Evolutionary conservation across 2,888 invertebrate genomes (phyloP), one percentile per base, ranked within the genome.

Genomic region (Troides oblongomaculatus): DNA sequence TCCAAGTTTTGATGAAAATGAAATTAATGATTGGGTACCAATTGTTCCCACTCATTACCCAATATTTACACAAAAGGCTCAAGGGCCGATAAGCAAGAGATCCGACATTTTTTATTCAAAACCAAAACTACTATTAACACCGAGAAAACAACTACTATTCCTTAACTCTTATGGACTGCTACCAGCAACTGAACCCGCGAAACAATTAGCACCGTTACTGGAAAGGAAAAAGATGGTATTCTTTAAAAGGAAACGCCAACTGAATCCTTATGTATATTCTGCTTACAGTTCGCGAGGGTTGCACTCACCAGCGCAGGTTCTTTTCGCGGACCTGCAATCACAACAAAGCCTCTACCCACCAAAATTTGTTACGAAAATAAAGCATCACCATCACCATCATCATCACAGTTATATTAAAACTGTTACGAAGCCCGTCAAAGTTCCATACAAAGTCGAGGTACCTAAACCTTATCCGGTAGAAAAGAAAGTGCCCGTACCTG

Each of bases 351-450:
- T 83, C 71, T 74, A 72, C 61, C 81, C 78, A 64, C 80, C 85
- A 56, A 83, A 79, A 70, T 79, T 85, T 72, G 75, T 86, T 74
- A 90, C 91, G 69, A 92, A 88, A 83, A 84, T 93, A 76, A 93
- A 94, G 79, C 94, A 94, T 76, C 95, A 94, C 77, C 95, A 94
- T 77, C 94, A 94, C 75, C 94, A 94, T 77, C 94, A 94, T 79
- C 94, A 94, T 78, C 95, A 94, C 79, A 93, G 93, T 83, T 94
- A 94, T 77, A 84, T 94, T 7, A 94, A 94, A 81, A 94, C 94
- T 53, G 88, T 94, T 30, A 91, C 94, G 59, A 94, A 94, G 80
- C 93, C 93, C 66, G 80, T 92, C 46, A 85, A 88, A 75, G 87
- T 92, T 64, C 92, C 92, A 4, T 86, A 84, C 72, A 90, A 93